These are phyloP conservation scores for Rhabdornis inornatus DNA, from an alignment of 2,113 vertebrate genomes.

Conservation along the genomic window DNA sequence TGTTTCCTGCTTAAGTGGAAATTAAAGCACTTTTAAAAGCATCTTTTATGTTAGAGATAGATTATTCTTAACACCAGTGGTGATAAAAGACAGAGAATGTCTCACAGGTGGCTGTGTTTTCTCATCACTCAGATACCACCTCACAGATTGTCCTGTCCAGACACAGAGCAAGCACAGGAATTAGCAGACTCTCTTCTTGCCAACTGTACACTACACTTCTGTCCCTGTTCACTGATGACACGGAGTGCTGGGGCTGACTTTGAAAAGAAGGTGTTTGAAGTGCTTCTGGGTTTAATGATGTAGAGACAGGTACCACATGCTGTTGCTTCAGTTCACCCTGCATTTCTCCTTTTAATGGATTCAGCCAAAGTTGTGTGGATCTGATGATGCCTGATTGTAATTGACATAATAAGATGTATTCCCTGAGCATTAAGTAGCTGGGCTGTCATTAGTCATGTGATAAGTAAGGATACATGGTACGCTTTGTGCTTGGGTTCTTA, in stretches of 20 bases:
- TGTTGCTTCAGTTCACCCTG: not conserved
- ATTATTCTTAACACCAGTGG: not conserved
- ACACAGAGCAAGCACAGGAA: not conserved
- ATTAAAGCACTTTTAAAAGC: not conserved
- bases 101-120: not conserved
- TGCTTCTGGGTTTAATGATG: not conserved
- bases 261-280: not conserved
- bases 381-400: not conserved
- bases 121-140: not conserved
- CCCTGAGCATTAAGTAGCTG: not conserved
- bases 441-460: not conserved
- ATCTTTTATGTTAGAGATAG: not conserved
- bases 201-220: not conserved
- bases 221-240: not conserved
- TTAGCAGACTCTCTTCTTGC: not conserved
- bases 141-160: not conserved
- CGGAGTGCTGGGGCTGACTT: not conserved
- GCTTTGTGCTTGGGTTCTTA: not conserved
- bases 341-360: not conserved
- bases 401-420: not conserved
- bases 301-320: not conserved
- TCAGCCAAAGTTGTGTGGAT: not conserved
- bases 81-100: not conserved
- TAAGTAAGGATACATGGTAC: not conserved
- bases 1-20: not conserved